phyloP scores from a whole-genome alignment of 2,797 vertebrate species.

The Chaenodraco wilsoni region DNA sequence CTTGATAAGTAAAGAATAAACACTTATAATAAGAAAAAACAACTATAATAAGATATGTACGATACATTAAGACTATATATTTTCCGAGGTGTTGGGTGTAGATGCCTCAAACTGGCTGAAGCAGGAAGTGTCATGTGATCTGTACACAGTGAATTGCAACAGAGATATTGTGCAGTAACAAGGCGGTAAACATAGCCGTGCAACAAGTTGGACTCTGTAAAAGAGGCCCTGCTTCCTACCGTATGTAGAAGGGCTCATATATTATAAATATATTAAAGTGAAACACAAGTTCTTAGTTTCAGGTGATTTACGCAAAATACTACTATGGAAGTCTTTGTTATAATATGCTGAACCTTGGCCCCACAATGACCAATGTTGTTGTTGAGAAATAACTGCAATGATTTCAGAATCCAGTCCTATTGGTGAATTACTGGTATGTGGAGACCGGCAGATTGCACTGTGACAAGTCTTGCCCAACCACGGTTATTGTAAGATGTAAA shows the following conservation, averaged over 20 bases:
- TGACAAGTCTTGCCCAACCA: background rate
- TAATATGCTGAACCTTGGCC: background rate
- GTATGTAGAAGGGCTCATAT: too few species aligned
- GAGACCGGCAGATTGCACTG: background rate
- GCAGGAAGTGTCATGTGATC: background rate
- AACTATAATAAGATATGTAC: background rate
- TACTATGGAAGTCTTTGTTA: background rate
- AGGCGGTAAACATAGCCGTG: background rate
- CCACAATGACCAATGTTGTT: background rate
- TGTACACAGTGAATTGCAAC: background rate
- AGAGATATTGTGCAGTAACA: background rate
- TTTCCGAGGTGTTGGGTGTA: background rate
- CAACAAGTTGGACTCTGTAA: too few species aligned
- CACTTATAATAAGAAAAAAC: background rate
- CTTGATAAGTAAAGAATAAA: background rate
- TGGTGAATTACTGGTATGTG: background rate
- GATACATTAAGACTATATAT: background rate
- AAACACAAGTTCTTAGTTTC: too few species aligned
- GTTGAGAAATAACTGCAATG: background rate
- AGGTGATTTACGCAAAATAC: too few species aligned
- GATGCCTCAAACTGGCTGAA: background rate
- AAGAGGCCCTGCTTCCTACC: too few species aligned
- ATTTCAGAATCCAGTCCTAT: background rate
- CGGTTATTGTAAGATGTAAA: background rate
- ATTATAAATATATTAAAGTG: too few species aligned